Percentiles rank a stretch among this genome's conserved stretches.
Evolutionary conservation across 2,888 invertebrate genomes (phyloP).

Genomic region (Mesoligia furuncula): DNA sequence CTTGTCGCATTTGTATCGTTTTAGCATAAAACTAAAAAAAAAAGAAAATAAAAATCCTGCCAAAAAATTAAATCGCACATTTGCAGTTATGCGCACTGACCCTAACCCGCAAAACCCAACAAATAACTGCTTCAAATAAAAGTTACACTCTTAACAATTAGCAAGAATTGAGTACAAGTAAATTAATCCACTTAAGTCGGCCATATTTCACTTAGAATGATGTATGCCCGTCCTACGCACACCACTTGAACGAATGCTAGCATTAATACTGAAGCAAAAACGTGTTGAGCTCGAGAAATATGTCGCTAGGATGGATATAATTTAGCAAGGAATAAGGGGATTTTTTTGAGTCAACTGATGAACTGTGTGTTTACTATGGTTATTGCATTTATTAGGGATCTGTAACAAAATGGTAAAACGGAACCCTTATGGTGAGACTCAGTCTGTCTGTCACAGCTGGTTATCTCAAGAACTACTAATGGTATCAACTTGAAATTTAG

Average conservation of each 20-base stretch:
- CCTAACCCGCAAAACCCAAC: not conserved
- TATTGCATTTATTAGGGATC: too few relatives aligned
- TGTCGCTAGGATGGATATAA: conserved; percentile 33
- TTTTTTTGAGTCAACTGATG: not conserved
- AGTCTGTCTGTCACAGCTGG: too few relatives aligned
- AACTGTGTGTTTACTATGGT: not conserved
- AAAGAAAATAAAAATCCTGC: too few relatives aligned
- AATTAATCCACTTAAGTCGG: conserved; percentile 55
- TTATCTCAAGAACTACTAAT: too few relatives aligned
- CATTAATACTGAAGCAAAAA: conserved; percentile 54
- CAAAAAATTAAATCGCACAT: not conserved
- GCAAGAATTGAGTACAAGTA: conserved; percentile 40
- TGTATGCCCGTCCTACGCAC: conserved; percentile 41
- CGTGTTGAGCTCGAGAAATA: conserved; percentile 41
- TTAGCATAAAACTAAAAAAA: not conserved
- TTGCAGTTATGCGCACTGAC: not conserved
- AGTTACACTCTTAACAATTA: conserved; percentile 50
- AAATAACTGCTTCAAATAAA: conserved; percentile 44
- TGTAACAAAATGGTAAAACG: too few relatives aligned
- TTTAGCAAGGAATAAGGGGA: conserved; percentile 4
- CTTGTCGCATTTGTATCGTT: not conserved
- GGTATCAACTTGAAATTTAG: too few relatives aligned
- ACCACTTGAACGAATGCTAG: conserved; percentile 49
- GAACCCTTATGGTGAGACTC: too few relatives aligned
- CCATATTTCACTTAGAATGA: conserved; percentile 55